Evolutionary conservation across 2,113 vertebrate species (phyloP), one percentile per base, ranked within the genome.

Genomic region (Hiodon tergisus): DNA sequence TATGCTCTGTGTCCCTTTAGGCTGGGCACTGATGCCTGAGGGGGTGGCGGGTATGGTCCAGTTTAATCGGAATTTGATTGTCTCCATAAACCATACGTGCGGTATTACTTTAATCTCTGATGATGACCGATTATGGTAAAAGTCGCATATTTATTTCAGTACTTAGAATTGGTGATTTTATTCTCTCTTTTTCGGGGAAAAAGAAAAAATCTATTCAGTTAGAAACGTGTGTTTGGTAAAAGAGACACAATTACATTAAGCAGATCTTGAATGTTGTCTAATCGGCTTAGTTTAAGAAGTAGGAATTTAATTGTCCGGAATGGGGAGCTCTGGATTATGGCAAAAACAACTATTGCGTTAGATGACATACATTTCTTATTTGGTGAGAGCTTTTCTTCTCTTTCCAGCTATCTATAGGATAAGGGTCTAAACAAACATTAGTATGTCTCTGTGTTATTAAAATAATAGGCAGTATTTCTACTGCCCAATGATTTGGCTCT

Each of bases 21-120:
- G 48, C 4, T 17, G 54, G 31, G 57, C 31, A 47, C 2, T 10
- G 3, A 65, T 50, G 48, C 11, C 5, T 8, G 3, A 52, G 10
- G 46, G 53, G 0, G 8, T 46, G 46, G 16, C 2, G n/a, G 47
- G 31, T 31, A 31, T 46, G 53, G 7, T 6, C 17, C 11, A 59
- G 7, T 58, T 71, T 53, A 60, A 17, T 31, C 51, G 50, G 63
- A 72, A 76, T 72, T 76, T 54, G 31, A 79, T 72, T 76, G 76
- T 76, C 73, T 72, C 57, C 50, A 4, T 54, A 61, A 68, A 76
- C 74, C 65, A 75, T 62, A 75, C 68, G 69, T 70, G 73, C 58
- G 50, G 65, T 59, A 51, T 68, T 72, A 59, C 55, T 17, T 75
- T 68, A 75, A 75, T 75, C 63, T 59, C 14, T n/a, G 63, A 59